These are phyloP conservation scores for Fistularia commersonii DNA, from an alignment of 2,797 vertebrate species.

Conservation along the genomic window DNA sequence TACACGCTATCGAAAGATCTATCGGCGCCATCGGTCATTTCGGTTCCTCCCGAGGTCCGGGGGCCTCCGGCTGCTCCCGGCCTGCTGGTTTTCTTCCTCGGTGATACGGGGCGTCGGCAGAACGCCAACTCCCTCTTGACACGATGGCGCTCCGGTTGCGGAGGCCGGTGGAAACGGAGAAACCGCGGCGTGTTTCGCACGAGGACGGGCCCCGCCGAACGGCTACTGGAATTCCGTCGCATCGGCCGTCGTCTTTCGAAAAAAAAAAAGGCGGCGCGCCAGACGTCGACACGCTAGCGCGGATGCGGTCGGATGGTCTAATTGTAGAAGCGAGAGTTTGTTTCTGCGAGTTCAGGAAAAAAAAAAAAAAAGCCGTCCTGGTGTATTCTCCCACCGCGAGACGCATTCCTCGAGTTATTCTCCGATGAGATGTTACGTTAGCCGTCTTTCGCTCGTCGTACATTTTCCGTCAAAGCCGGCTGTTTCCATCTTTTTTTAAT, in stretches of 20 bases:
- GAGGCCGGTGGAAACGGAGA: conserved; percentile 50
- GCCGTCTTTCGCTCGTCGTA: conserved; percentile 6
- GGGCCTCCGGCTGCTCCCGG: conserved; percentile 40
- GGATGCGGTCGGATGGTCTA: conserved; percentile 39
- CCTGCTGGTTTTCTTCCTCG: conserved; percentile 37
- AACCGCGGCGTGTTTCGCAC: conserved; percentile 64
- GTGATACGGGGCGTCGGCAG: conserved; percentile 44
- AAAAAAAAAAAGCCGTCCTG: conserved; percentile 5
- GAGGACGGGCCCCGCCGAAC: conserved; percentile 50
- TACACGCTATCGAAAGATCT: conserved; percentile 18
- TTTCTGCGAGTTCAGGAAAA: conserved; percentile 1
- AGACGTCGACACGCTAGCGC: conserved; percentile 36
- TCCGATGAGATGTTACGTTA: conserved; percentile 28
- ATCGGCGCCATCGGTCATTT: neutral
- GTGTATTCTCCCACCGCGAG: conserved; percentile 16
- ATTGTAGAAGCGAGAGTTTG: conserved; percentile 20
- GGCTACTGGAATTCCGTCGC: conserved; percentile 54
- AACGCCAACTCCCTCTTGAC: conserved; percentile 50
- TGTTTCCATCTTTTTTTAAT: conserved; percentile 23
- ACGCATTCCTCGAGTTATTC: conserved; percentile 34
- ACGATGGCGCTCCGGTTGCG: conserved; percentile 52
- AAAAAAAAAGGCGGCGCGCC: conserved; percentile 42
- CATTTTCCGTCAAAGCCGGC: conserved; percentile 4
- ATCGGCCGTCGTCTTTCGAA: conserved; percentile 45
- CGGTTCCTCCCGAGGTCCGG: neutral